phyloP scores from a whole-genome alignment of 2,113 vertebrate species.

The Aldabrachelys gigantea region DNA sequence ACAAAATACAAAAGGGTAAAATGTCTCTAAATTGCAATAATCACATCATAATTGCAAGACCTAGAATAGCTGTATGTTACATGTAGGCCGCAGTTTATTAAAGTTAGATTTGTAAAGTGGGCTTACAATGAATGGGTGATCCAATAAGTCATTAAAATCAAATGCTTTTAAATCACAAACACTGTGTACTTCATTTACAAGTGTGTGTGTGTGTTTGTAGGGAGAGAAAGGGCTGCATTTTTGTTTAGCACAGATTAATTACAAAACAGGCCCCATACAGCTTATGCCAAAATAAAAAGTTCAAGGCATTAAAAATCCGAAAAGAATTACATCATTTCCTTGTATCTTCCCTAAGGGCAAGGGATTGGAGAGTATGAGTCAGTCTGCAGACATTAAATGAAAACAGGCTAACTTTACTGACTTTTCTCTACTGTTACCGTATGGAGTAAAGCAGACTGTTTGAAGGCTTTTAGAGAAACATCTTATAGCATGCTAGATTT shows the following conservation, averaged over 20 bases:
- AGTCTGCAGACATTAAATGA: conserved; percentile 74
- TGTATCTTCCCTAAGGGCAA: conserved; percentile 78
- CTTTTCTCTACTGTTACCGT: conserved; percentile 67
- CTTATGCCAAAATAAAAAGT: conserved; percentile 60
- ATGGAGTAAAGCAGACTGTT: background rate
- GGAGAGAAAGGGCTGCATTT: background rate
- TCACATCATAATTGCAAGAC: background rate
- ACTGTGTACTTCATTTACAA: background rate
- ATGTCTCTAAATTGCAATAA: accelerated
- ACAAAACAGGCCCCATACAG: conserved; percentile 63
- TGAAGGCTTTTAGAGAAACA: conserved; percentile 18
- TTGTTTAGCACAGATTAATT: conserved; percentile 48
- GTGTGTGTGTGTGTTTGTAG: background rate
- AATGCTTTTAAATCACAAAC: background rate
- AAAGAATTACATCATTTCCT: conserved; percentile 80
- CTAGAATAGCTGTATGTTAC: background rate
- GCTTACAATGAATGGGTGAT: conserved; percentile 14
- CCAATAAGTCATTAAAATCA: background rate
- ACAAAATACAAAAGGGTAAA: background rate
- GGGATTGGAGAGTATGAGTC: conserved; percentile 78
- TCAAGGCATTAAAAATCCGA: conserved; percentile 13
- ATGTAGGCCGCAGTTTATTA: background rate
- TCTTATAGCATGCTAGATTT: background rate
- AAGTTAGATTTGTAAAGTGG: background rate
- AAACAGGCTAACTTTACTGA: conserved; percentile 71